These are phyloP conservation scores for Amazona ochrocephala DNA, from an alignment of 2,797 vertebrate species.

Conservation along the genomic window DNA sequence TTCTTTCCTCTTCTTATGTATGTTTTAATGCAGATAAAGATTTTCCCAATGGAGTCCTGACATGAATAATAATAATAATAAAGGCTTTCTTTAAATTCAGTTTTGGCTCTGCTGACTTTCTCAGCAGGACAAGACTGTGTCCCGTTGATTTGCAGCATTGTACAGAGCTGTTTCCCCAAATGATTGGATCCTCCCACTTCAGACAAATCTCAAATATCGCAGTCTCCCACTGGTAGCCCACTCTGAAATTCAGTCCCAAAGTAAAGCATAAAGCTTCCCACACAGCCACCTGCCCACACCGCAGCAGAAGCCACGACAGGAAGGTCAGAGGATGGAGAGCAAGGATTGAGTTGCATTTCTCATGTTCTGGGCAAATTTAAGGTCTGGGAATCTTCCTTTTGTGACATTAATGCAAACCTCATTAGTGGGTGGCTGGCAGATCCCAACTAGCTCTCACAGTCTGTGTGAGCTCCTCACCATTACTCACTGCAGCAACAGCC, in stretches of 20 bases:
- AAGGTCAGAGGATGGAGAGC: not conserved
- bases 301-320: not conserved
- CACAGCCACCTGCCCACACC: not conserved
- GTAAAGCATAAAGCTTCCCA: not conserved
- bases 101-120: slow-evolving; percentile 64
- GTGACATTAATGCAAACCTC: not conserved
- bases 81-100: slow-evolving; percentile 62
- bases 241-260: not conserved
- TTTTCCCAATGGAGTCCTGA: slow-evolving; percentile 67
- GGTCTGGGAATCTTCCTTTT: not conserved
- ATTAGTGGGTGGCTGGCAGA: not conserved
- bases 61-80: slow-evolving; percentile 78
- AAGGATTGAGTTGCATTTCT: not conserved
- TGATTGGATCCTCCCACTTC: slow-evolving; percentile 25
- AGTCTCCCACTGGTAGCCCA: not conserved
- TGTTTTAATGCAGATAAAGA: slow-evolving; percentile 76
- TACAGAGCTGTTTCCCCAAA: slow-evolving; percentile 25
- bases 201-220: not conserved
- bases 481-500: not conserved
- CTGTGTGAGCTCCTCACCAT: not conserved
- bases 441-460: not conserved
- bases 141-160: slow-evolving; percentile 28
- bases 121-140: slow-evolving; percentile 52
- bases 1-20: slow-evolving; percentile 73
- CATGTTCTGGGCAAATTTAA: not conserved